phyloP scores from a whole-genome alignment of 2,113 vertebrate genomes.

The Vidua chalybeata region DNA sequence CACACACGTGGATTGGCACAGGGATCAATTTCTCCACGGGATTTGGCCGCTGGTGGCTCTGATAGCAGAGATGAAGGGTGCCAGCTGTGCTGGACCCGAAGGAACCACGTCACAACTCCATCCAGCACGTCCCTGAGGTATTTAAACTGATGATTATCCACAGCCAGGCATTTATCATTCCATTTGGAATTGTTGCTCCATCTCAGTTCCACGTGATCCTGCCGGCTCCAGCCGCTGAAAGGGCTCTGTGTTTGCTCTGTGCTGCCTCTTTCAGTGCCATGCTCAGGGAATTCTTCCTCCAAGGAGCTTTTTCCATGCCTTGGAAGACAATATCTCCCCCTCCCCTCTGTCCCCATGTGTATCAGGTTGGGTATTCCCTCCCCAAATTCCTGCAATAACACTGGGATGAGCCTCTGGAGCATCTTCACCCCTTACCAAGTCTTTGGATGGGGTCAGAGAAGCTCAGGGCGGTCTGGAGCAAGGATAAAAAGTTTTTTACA shows the following conservation, averaged over 20 bases:
- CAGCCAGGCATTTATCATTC: not conserved
- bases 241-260: not conserved
- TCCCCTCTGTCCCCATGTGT: not conserved
- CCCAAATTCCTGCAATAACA: fast-evolving
- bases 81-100: not conserved
- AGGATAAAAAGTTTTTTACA: not conserved
- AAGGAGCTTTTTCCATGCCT: not conserved
- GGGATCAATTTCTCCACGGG: fast-evolving
- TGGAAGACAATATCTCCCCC: not conserved
- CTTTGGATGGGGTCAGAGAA: not conserved
- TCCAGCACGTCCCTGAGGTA: not conserved
- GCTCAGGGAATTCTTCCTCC: not conserved
- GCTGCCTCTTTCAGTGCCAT: not conserved
- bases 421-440: not conserved
- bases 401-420: fast-evolving
- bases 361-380: not conserved
- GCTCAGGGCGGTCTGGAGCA: not conserved
- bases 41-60: not conserved
- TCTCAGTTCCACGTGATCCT: not conserved
- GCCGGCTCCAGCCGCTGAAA: not conserved
- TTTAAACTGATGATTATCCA: not conserved
- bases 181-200: not conserved
- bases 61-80: not conserved
- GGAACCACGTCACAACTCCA: not conserved
- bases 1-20: not conserved